Evolutionary conservation across 1,140 invertebrate genomes (phyloP).

Genomic region (Polyergus mexicanus): DNA sequence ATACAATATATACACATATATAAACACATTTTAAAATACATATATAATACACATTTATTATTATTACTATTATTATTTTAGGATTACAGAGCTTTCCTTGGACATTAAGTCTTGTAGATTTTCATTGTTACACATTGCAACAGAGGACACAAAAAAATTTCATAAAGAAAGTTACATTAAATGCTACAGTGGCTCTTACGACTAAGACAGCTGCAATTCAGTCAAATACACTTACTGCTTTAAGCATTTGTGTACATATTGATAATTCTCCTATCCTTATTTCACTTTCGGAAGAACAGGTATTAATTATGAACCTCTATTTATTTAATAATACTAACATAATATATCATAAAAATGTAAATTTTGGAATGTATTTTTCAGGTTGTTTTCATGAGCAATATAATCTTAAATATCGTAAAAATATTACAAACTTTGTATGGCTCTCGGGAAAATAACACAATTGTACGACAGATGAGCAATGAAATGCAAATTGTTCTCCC

Average conservation of each 20-base stretch:
- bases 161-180: slow-evolving; percentile 88
- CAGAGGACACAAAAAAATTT: slow-evolving; percentile 84
- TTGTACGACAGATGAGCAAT: slow-evolving; percentile 65
- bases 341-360: slow-evolving; percentile 25
- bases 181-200: slow-evolving; percentile 88
- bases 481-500: slow-evolving; percentile 79
- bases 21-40: neutral
- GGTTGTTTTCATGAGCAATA: slow-evolving; percentile 85
- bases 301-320: slow-evolving; percentile 69
- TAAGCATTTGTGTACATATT: slow-evolving; percentile 88
- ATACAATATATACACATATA: no score
- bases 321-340: slow-evolving; percentile 24
- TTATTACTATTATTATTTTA: slow-evolving; percentile 73
- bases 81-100: slow-evolving; percentile 88
- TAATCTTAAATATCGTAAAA: slow-evolving; percentile 82
- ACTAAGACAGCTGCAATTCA: slow-evolving; percentile 81
- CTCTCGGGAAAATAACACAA: slow-evolving; percentile 14
- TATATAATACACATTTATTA: neutral
- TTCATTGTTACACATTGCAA: slow-evolving; percentile 87
- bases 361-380: slow-evolving; percentile 65
- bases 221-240: slow-evolving; percentile 79
- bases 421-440: slow-evolving; percentile 74
- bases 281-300: slow-evolving; percentile 87
- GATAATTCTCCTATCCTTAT: slow-evolving; percentile 87
- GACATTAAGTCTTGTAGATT: slow-evolving; percentile 86